A percentile compares a stretch with the other conserved stretches of the same genome.
phyloP scores from a whole-genome alignment of 2,797 vertebrate genomes.

The Chromobotia macracanthus region DNA sequence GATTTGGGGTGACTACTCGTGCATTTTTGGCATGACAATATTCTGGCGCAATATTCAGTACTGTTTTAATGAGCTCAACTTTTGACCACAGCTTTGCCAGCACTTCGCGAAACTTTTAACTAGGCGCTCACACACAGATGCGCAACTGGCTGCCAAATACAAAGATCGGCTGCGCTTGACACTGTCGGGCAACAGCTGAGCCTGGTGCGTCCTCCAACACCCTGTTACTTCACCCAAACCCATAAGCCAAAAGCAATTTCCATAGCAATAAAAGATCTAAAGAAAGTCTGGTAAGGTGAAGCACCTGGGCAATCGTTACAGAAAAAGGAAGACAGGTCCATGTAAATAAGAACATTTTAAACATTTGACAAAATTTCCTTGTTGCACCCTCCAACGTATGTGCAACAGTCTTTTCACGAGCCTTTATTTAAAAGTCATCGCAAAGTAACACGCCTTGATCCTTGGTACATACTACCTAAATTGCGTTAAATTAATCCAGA shows the following conservation, averaged over 20 bases:
- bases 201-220: conserved; percentile 39
- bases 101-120: conserved; percentile 22
- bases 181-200: conserved; percentile 69
- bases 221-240: conserved; percentile 4
- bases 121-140: conserved; percentile 60
- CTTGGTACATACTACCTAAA: not conserved
- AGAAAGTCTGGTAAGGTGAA: not conserved
- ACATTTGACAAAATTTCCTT: not conserved
- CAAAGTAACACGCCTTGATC: not conserved
- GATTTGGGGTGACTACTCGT: too few relatives aligned
- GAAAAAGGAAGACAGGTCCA: not conserved
- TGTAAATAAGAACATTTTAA: not conserved
- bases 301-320: not conserved
- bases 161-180: conserved; percentile 53
- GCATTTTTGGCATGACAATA: too few relatives aligned
- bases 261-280: conserved; percentile 40
- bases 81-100: not conserved
- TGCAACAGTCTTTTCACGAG: not conserved
- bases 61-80: not conserved
- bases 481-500: conserved; percentile 44
- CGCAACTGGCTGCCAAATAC: conserved; percentile 62
- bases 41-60: too few relatives aligned
- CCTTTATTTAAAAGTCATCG: not conserved
- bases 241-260: conserved; percentile 54
- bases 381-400: not conserved